Evolutionary conservation across 2,888 invertebrate species (phyloP), one percentile per base, ranked within the genome.

Genomic region (Acleris laterana): DNA sequence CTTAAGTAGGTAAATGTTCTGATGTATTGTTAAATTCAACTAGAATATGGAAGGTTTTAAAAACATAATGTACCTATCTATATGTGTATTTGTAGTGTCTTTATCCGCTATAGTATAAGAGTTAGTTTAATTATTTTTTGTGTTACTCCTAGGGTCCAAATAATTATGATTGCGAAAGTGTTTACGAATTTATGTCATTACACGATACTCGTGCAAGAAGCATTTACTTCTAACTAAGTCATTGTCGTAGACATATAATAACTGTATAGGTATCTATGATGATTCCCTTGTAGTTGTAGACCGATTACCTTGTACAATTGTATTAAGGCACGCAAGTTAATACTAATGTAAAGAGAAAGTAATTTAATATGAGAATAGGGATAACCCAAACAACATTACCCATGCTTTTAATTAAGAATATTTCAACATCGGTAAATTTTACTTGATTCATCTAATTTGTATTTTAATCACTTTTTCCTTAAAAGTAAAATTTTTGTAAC

Each of bases 101-200:
- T 60, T 49, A 44, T 28, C n/a, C 25, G 25, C 25, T 22, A 13
- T 13, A 38, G 1, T 38, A 38, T 46, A 57, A 46, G 25, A 25
- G 46, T 46, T 56, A 19, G 22, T 53, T 63, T 38, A 52, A 22
- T 25, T 9, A 63, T 57, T 53, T 50, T 38, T 70, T 71, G 69
- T 69, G 70, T 72, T 72, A 70, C 55, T 65, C 61, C 69, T 76
- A 75, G 77, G 77, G 76, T 77, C 77, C 76, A 77, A 77, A 72
- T 59, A 64, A 53, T 71, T 61, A 66, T 69, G 63, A 67, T 66
- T 68, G 68, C 62, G 20, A 63, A 56, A 22, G 32, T 52, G 17
- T 57, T 48, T 62, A 52, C 46, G 22, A 62, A 61, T 44, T 52
- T 65, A 56, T 61, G 25, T 48, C 19, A 52, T 51, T 46, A 4